phyloP scores from a whole-genome alignment of 1,140 invertebrate species.

The Agraylea sexmaculata region DNA sequence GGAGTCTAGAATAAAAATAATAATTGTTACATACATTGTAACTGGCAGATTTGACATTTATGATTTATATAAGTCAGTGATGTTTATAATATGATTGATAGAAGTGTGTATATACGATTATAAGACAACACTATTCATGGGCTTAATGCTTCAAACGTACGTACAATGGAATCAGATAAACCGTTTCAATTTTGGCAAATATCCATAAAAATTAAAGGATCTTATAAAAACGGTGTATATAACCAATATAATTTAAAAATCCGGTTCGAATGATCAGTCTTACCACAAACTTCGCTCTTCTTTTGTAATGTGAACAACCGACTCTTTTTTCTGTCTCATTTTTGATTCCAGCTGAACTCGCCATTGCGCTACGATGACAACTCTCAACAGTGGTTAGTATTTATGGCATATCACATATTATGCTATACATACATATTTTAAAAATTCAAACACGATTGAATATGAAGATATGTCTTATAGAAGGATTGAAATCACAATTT shows the following conservation, averaged over 20 bases:
- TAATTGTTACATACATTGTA: conserved; percentile 8
- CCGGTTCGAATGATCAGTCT: conserved; percentile 27
- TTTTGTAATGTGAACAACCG: conserved; percentile 67
- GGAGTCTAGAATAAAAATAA: conserved; percentile 53
- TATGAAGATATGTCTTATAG: too few relatives aligned
- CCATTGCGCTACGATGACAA: too few relatives aligned
- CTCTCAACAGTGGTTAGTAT: too few relatives aligned
- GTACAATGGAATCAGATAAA: conserved; percentile 23
- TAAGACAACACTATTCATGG: conserved; percentile 26
- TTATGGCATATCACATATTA: too few relatives aligned
- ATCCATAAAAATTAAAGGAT: conserved; percentile 12
- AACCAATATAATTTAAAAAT: neutral
- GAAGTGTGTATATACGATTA: conserved; percentile 12
- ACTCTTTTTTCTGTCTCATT: conserved; percentile 35
- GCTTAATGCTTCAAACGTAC: conserved; percentile 24
- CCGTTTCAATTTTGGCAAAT: conserved; percentile 21
- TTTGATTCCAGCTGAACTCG: conserved; percentile 20
- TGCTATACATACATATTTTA: too few relatives aligned
- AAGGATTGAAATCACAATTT: too few relatives aligned
- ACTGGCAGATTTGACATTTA: conserved; percentile 17
- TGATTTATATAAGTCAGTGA: conserved; percentile 9
- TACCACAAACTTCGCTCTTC: conserved; percentile 72
- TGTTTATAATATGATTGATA: neutral
- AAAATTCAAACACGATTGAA: too few relatives aligned
- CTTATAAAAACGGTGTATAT: conserved; percentile 2